A percentile compares a stretch with the other conserved stretches of the same genome.
Evolutionary conservation across 2,888 invertebrate genomes (phyloP).

Genomic region (Sphaerophoria taeniata): DNA sequence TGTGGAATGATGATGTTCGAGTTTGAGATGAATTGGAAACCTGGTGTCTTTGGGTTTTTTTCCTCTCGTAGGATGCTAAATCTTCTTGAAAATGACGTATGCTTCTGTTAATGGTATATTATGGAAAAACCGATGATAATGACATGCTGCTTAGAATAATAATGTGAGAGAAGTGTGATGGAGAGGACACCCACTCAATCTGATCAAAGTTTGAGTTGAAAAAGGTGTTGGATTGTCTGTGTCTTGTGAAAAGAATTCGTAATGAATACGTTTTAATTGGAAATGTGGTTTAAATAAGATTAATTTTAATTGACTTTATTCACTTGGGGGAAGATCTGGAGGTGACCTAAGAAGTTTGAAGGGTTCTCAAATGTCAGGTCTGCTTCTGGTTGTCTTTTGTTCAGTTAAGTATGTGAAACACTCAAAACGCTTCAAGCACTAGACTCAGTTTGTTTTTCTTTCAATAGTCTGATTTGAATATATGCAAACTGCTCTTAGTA

Average conservation of each 20-base stretch:
- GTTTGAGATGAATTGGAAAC: constrained; percentile 22
- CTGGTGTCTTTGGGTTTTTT: constrained; percentile 13
- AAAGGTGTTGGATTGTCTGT: constrained; percentile 15
- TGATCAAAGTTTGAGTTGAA: constrained; percentile 13
- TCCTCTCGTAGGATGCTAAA: constrained; percentile 10
- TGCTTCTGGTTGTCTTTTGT: too few relatives aligned
- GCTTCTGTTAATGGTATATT: constrained; percentile 10
- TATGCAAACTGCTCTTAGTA: too few relatives aligned
- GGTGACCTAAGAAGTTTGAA: too few relatives aligned
- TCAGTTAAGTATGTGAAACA: too few relatives aligned
- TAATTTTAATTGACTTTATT: constrained; percentile 16
- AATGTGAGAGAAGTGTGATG: not conserved
- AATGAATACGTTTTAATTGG: constrained; percentile 59
- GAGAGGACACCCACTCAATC: too few relatives aligned
- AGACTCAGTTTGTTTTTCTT: too few relatives aligned
- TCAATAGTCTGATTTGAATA: too few relatives aligned
- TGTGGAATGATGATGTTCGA: not conserved
- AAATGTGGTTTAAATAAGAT: constrained; percentile 31
- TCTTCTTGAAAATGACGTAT: constrained; percentile 31
- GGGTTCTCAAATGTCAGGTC: too few relatives aligned
- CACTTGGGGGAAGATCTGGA: not conserved
- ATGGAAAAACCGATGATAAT: constrained; percentile 14
- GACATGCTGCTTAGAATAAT: constrained; percentile 9
- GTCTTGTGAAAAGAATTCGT: not conserved
- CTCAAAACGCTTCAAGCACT: too few relatives aligned